Evolutionary conservation across 2,888 invertebrate genomes (phyloP).

Genomic region (Elegia similella): DNA sequence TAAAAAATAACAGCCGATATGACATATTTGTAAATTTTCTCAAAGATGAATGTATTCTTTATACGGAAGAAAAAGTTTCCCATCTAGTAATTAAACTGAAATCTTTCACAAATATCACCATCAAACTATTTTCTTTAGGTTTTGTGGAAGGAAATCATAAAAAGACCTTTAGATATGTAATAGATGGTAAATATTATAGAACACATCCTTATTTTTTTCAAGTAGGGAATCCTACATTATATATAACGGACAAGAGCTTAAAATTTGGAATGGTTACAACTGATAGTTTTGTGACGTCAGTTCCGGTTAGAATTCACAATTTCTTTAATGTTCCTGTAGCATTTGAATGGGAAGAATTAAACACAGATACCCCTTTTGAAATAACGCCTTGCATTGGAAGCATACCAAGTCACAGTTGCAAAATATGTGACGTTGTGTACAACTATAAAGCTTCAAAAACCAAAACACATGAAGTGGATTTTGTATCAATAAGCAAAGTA

Average conservation of each 20-base stretch:
- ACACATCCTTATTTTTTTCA: conserved; percentile 55
- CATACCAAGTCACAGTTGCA: conserved; percentile 52
- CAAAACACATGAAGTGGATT: conserved; percentile 61
- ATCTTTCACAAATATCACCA: conserved; percentile 35
- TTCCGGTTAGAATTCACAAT: conserved; percentile 61
- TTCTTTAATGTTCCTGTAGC: conserved; percentile 55
- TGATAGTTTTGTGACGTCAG: conserved; percentile 62
- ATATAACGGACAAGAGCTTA: conserved; percentile 50
- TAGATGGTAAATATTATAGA: conserved; percentile 53
- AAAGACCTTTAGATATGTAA: conserved; percentile 53
- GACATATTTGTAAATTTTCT: conserved; percentile 47
- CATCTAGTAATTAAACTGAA: conserved; percentile 45
- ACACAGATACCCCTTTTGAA: conserved; percentile 61
- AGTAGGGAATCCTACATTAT: conserved; percentile 52
- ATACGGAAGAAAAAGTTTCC: conserved; percentile 45
- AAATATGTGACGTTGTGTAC: conserved; percentile 61
- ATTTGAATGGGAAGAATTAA: conserved; percentile 55
- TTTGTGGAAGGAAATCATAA: conserved; percentile 44
- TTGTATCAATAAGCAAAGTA: conserved; percentile 42
- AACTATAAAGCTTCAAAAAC: conserved; percentile 58
- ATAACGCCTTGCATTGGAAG: conserved; percentile 56
- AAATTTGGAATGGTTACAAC: conserved; percentile 74
- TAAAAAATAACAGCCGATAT: conserved; percentile 57
- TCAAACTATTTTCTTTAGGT: conserved; percentile 52
- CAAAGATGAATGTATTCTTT: conserved; percentile 45